Evolutionary conservation across 2,113 vertebrate species (phyloP).

Genomic region (Scolopax mira): DNA sequence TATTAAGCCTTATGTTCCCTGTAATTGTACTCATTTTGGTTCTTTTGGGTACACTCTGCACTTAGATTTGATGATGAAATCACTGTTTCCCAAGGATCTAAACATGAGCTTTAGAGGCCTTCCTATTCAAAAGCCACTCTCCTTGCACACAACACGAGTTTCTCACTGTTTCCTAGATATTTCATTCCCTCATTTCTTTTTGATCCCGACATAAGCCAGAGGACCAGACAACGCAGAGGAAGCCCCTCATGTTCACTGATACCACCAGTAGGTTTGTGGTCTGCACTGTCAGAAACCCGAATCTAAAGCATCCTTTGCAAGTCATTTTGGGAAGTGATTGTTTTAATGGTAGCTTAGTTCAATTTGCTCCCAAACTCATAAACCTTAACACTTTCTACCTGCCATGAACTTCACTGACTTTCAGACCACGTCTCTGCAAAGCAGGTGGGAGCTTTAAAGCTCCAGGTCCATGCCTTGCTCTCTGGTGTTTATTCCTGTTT

Average conservation of each 20-base stretch:
- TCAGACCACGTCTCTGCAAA: background rate
- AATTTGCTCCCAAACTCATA: background rate
- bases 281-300: background rate
- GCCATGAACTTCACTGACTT: background rate
- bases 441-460: background rate
- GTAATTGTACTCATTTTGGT: background rate
- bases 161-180: background rate
- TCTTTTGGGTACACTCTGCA: background rate
- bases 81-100: background rate
- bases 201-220: background rate
- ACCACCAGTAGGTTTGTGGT: background rate
- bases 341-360: background rate
- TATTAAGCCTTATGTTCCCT: background rate
- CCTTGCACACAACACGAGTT: background rate
- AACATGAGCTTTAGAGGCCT: background rate
- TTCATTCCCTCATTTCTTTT: background rate
- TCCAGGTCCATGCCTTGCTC: background rate
- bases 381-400: background rate
- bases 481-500: background rate
- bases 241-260: background rate
- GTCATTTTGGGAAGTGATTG: background rate
- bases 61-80: background rate
- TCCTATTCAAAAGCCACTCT: background rate
- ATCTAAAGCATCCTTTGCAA: background rate
- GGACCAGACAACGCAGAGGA: background rate